Evolutionary conservation across 2,797 vertebrate genomes (phyloP).

Genomic region (Falco rusticolus): DNA sequence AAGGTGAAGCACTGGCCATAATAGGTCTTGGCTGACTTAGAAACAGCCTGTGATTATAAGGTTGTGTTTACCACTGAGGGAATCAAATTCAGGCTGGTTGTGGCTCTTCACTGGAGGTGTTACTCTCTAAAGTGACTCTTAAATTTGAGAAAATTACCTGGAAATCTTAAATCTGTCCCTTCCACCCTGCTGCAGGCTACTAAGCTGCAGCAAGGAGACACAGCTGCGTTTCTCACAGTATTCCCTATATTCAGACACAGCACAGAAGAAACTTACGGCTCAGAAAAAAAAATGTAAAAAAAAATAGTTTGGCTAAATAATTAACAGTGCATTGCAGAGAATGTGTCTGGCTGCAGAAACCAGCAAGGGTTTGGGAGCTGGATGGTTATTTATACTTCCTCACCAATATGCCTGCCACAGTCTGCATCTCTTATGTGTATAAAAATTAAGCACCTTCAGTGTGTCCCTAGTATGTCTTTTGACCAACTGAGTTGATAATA

Average conservation of each 20-base stretch:
- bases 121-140: not conserved
- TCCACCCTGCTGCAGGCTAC: not conserved
- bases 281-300: not conserved
- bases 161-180: not conserved
- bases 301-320: not conserved
- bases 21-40: not conserved
- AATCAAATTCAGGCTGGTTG: not conserved
- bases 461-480: not conserved
- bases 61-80: not conserved
- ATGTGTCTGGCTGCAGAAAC: not conserved
- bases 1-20: not conserved
- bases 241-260: not conserved
- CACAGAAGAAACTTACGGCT: rapidly evolving
- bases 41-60: not conserved
- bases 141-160: not conserved
- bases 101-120: not conserved
- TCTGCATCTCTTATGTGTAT: not conserved
- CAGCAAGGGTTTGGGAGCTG: not conserved
- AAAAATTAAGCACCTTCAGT: not conserved
- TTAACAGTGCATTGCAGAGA: not conserved
- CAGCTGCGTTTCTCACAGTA: not conserved
- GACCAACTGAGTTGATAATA: not conserved
- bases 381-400: not conserved
- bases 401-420: not conserved
- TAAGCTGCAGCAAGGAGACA: not conserved